Evolutionary conservation across 2,888 invertebrate species (phyloP).

Genomic region (Drosophila heteroneura): DNA sequence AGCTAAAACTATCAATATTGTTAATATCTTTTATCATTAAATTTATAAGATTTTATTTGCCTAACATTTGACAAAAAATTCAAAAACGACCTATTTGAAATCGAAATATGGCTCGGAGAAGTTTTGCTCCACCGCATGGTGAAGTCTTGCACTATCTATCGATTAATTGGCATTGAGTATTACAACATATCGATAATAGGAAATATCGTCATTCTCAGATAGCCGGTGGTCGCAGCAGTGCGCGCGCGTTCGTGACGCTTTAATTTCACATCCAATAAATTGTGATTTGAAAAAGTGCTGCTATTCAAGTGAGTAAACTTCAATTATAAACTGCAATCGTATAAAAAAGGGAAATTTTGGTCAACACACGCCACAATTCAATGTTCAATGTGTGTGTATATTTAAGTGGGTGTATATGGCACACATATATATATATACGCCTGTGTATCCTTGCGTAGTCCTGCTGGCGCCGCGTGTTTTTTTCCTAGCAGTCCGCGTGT

Average conservation of each 20-base stretch:
- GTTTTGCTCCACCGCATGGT: background rate
- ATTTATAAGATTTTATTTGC: background rate
- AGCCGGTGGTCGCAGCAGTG: constrained; percentile 72
- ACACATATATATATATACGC: constrained; percentile 9
- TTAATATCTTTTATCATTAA: background rate
- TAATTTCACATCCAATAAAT: constrained; percentile 64
- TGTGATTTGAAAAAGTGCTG: constrained; percentile 78
- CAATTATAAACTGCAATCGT: background rate
- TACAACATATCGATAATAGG: constrained; percentile 29
- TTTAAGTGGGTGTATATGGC: constrained; percentile 27
- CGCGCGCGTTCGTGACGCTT: constrained; percentile 77
- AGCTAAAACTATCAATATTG: background rate
- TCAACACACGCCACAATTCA: background rate
- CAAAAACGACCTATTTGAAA: background rate
- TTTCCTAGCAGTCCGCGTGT: constrained; percentile 47
- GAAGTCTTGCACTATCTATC: background rate
- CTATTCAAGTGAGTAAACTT: constrained; percentile 77
- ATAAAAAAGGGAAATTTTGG: background rate
- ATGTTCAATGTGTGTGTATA: constrained; percentile 1
- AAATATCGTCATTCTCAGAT: constrained; percentile 30
- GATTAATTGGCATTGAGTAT: background rate
- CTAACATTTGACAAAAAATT: background rate
- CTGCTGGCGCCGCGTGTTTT: constrained; percentile 80
- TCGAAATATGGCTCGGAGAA: background rate
- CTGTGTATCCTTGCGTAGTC: constrained; percentile 75